Base-by-base conservation (phyloP, 2,113 vertebrate genomes). In the Camelus dromedarius region DNA sequence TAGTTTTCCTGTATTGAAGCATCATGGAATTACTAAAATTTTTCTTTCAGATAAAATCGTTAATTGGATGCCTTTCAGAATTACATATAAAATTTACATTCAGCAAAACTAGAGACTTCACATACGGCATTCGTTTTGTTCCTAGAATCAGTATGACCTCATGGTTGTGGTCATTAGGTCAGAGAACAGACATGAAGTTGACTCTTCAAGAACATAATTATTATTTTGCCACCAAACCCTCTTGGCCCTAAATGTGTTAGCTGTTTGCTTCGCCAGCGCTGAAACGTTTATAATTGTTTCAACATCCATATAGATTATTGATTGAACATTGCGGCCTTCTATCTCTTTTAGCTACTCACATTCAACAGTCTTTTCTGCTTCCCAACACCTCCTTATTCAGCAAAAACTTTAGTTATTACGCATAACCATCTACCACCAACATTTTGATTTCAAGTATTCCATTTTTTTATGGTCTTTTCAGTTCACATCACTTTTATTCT, bases 111-210 rank as follows among this genome's bases (percentile, higher is more conserved):
- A 2, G 42, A 62, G 80, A 56, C 9, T 1, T 82, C 19, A 20
- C 6, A 6, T 38, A 1, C 0, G 0, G 8, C 15, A 12, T 26
- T 18, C n/a, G 30, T 66, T 20, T 1, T 7, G 12, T 58, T 84
- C 19, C n/a, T n/a, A 24, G 52, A 72, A 24, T 64, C 52, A 8
- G 6, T 54, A 6, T 62, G 54, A 85, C 4, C 2, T 66, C 19
- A 5, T n/a, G n/a, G 42, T 66, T n/a, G 60, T 26, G 46, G 30
- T 70, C 60, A 35, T 66, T 84, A 50, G 38, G 38, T 60, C 5
- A 28, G 20, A 46, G 58, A 85, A 42, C 1, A 84, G 32, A 75
- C 66, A n/a, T 28, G 22, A 60, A 35, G 26, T 7, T 8, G 35
- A 16, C 4, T 73, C 38, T 28, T 79, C 69, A 46, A 32, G 28